Conservation (phyloP, 2,888 invertebrate genomes). For the Drosophila austrosaltans region DNA sequence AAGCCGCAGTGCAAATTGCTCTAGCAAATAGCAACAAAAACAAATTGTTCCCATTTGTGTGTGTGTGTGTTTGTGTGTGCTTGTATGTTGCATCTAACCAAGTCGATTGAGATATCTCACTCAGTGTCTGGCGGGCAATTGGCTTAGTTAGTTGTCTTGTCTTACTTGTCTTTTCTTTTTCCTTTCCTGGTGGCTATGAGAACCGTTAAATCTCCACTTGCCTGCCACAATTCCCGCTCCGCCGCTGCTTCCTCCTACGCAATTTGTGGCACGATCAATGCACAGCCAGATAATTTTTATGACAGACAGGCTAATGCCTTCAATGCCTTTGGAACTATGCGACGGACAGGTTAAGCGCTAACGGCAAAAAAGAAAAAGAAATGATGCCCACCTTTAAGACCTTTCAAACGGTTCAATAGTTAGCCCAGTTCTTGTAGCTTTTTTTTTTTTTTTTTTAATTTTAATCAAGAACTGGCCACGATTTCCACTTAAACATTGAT, state of each 20-base stretch:
- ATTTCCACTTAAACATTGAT: slow-evolving; percentile 1
- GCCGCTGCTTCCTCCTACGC: slow-evolving; percentile 19
- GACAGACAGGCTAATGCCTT: slow-evolving; percentile 33
- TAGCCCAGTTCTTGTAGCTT: neutral
- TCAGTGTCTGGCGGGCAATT: slow-evolving; percentile 33
- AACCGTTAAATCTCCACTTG: slow-evolving; percentile 33
- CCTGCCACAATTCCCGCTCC: neutral
- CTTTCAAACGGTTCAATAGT: slow-evolving; percentile 24
- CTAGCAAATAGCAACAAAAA: slow-evolving; percentile 37
- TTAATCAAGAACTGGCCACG: neutral
- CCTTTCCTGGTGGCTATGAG: slow-evolving; percentile 10
- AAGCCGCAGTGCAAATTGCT: slow-evolving; percentile 60
- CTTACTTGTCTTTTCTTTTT: slow-evolving; percentile 7
- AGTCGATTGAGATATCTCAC: slow-evolving; percentile 57
- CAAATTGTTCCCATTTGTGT: slow-evolving; percentile 64
- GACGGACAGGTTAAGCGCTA: slow-evolving; percentile 35
- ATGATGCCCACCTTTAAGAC: slow-evolving; percentile 23
- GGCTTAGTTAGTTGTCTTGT: slow-evolving; percentile 14
- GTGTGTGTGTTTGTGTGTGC: neutral
- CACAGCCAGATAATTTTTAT: slow-evolving; percentile 33
- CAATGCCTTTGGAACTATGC: slow-evolving; percentile 13
- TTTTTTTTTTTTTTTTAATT: too few relatives aligned
- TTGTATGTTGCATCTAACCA: slow-evolving; percentile 45
- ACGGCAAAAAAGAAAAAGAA: neutral
- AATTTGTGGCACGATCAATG: slow-evolving; percentile 60